Conservation (phyloP, 2,888 invertebrate species). For the Brachynemurus nebulosus region DNA sequence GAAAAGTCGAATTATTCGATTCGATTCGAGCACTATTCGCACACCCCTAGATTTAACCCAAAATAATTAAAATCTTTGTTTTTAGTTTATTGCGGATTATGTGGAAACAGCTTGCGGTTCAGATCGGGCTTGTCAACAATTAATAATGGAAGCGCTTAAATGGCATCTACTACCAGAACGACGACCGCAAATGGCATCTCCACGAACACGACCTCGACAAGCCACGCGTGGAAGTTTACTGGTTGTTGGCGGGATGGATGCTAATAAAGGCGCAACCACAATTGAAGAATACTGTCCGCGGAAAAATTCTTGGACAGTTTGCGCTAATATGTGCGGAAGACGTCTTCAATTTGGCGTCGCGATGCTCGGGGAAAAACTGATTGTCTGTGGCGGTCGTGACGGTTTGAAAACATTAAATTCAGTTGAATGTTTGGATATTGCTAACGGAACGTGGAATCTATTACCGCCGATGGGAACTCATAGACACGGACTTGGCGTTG, state of each 20-base stretch:
- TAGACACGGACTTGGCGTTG: slow-evolving; percentile 67
- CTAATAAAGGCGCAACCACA: slow-evolving; percentile 78
- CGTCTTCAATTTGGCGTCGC: slow-evolving; percentile 87
- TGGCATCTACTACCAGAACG: slow-evolving; percentile 86
- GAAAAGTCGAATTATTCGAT: no score
- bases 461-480: slow-evolving; percentile 84
- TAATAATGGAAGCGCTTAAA: slow-evolving; percentile 88
- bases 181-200: slow-evolving; percentile 58
- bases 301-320: slow-evolving; percentile 63
- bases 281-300: slow-evolving; percentile 82
- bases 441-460: slow-evolving; percentile 63
- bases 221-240: slow-evolving; percentile 79
- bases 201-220: slow-evolving; percentile 76
- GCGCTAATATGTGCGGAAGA: slow-evolving; percentile 54
- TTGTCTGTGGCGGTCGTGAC: slow-evolving; percentile 83
- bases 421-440: slow-evolving; percentile 79
- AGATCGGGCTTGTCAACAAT: slow-evolving; percentile 61
- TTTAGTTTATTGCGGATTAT: slow-evolving; percentile 82
- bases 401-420: slow-evolving; percentile 89
- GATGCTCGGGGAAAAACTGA: slow-evolving; percentile 64
- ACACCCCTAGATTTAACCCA: no score
- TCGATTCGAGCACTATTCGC: no score
- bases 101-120: slow-evolving; percentile 56
- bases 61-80: no score
- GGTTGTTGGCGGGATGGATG: slow-evolving; percentile 88